Percentiles rank a stretch among this genome's conserved stretches.
These are phyloP conservation scores for Zoanthus solanderi DNA, from an alignment of 92 coral and sea anemone genomes.

Conservation along the genomic window DNA sequence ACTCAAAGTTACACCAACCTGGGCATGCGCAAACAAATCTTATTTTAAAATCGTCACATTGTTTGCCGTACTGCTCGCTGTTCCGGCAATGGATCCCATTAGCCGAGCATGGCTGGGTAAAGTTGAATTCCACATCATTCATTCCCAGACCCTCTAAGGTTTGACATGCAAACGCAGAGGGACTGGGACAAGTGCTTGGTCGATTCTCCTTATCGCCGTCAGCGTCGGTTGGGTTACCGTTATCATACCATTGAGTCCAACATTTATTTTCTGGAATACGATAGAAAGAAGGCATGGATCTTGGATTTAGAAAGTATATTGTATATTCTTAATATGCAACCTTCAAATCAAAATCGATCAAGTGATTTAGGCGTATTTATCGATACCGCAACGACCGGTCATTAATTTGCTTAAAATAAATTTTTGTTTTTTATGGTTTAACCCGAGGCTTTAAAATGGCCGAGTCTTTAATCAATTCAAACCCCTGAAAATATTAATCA, in stretches of 20 bases:
- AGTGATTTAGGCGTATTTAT: no score
- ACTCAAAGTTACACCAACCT: conserved; percentile 55
- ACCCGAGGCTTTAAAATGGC: no score
- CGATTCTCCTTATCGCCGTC: conserved; percentile 79
- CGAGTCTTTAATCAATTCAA: no score
- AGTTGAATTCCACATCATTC: conserved; percentile 76
- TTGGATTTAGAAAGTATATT: no score
- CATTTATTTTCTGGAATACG: conserved; percentile 75
- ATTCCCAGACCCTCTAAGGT: conserved; percentile 69
- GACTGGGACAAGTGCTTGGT: conserved; percentile 73
- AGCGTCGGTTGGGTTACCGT: conserved; percentile 68
- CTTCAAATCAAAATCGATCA: no score
- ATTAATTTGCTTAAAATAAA: no score
- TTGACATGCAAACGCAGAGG: conserved; percentile 84
- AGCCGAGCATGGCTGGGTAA: conserved; percentile 73
- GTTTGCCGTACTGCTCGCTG: conserved; percentile 70
- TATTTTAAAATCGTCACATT: conserved; percentile 92
- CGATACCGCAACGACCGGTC: no score
- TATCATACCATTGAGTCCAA: conserved; percentile 91
- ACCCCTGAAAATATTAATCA: no score
- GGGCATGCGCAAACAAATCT: conserved; percentile 88
- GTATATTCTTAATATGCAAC: no score
- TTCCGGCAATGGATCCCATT: conserved; percentile 85
- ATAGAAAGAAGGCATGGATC: not conserved
- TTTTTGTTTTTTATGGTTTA: no score